Percentiles rank a stretch among this genome's conserved stretches.
phyloP scores from a whole-genome alignment of 1,140 invertebrate species.

The Colletes latitarsis region DNA sequence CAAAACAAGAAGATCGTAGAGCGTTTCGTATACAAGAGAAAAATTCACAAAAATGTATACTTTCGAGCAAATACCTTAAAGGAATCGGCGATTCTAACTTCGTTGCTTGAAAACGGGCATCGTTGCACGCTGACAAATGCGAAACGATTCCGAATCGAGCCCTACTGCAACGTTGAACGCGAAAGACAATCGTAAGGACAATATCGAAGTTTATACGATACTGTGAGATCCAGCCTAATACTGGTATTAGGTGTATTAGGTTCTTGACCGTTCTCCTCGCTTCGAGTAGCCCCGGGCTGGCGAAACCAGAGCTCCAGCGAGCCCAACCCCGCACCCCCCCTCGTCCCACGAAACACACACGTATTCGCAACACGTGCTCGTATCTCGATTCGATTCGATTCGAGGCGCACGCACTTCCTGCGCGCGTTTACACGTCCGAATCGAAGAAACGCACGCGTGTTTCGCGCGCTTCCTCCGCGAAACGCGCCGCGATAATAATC shows the following conservation, averaged over 20 bases:
- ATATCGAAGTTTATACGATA: conserved; percentile 47
- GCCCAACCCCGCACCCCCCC: conserved; percentile 25
- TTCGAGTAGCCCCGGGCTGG: conserved; percentile 59
- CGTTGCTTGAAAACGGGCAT: too few species aligned
- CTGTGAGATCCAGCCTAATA: conserved; percentile 51
- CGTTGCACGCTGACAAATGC: too few species aligned
- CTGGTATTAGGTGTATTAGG: conserved; percentile 63
- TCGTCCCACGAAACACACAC: conserved; percentile 2
- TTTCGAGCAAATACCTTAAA: too few species aligned
- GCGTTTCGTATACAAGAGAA: too few species aligned
- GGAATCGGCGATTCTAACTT: too few species aligned
- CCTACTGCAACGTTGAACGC: too few species aligned
- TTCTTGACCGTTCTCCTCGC: conserved; percentile 62
- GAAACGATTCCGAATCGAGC: too few species aligned
- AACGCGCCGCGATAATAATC: not conserved
- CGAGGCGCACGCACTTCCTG: conserved; percentile 33
- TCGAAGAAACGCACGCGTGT: conserved; percentile 39
- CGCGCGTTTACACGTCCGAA: conserved; percentile 45
- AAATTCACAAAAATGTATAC: too few species aligned
- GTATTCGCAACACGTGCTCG: conserved; percentile 9
- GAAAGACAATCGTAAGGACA: not conserved
- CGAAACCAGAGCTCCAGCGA: conserved; percentile 64
- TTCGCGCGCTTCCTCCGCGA: conserved; percentile 40
- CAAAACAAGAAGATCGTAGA: too few species aligned
- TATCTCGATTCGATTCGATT: conserved; percentile 37